Evolutionary conservation across 2,797 vertebrate genomes (phyloP).

Genomic region (Anisognathus igniventris): DNA sequence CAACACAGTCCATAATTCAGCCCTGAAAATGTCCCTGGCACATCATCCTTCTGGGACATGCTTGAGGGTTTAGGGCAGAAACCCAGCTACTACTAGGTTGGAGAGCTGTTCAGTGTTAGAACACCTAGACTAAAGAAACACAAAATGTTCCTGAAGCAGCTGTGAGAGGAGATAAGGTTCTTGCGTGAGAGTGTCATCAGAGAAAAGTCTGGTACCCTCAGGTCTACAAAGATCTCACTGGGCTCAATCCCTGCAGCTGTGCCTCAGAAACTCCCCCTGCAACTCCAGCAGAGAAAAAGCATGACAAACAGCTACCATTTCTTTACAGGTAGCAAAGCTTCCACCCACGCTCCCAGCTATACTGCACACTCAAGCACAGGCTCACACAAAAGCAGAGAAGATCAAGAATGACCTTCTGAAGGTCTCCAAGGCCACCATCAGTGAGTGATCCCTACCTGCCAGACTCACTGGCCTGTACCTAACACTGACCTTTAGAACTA

Average conservation of each 20-base stretch:
- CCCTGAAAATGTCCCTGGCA: background rate
- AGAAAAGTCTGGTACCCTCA: background rate
- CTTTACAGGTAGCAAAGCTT: background rate
- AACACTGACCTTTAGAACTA: background rate
- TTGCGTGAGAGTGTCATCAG: fast-evolving
- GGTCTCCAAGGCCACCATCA: background rate
- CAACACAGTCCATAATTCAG: background rate
- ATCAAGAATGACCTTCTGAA: background rate
- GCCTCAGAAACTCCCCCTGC: background rate
- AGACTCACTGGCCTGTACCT: background rate
- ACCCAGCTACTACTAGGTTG: background rate
- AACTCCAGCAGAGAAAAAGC: background rate
- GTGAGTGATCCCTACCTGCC: background rate
- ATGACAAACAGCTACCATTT: fast-evolving
- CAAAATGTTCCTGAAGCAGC: background rate
- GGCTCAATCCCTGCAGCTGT: background rate
- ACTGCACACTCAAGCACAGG: background rate
- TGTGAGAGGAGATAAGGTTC: background rate
- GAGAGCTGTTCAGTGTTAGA: background rate
- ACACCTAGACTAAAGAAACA: background rate
- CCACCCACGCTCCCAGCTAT: background rate
- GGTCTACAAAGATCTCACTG: background rate
- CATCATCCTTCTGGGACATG: background rate
- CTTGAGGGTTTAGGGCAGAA: background rate
- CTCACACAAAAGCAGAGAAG: background rate